Conservation (phyloP, 2,888 invertebrate genomes). For the Notodonta dromedarius region DNA sequence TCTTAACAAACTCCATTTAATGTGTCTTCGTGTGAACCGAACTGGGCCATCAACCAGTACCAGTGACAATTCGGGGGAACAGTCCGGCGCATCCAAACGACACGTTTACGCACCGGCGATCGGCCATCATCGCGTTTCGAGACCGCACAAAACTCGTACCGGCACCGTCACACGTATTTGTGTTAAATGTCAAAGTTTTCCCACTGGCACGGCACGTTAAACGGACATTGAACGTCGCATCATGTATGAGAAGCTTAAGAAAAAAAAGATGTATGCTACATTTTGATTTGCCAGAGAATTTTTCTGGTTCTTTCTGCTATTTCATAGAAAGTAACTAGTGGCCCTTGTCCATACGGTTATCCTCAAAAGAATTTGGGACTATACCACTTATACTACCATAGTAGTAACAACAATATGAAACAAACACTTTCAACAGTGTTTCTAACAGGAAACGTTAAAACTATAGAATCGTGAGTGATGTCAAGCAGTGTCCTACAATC, state of each 20-base stretch:
- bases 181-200: conserved; percentile 5
- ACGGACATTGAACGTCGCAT: background rate
- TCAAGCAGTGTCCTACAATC: background rate
- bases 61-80: conserved; percentile 6
- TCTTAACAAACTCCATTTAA: background rate
- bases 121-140: conserved; percentile 13
- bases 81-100: conserved; percentile 25
- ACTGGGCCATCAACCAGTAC: background rate
- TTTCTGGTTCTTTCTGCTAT: too few species aligned
- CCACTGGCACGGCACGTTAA: conserved; percentile 1
- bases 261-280: background rate
- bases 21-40: background rate
- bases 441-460: too few species aligned
- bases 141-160: conserved; percentile 1
- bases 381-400: too few species aligned
- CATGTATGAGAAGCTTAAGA: background rate
- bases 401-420: too few species aligned
- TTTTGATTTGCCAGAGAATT: too few species aligned
- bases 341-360: too few species aligned
- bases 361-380: too few species aligned
- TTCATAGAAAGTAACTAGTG: too few species aligned
- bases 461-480: background rate
- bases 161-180: conserved; percentile 7
- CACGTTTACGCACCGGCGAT: conserved; percentile 18
- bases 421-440: too few species aligned